Evolutionary conservation across 2,797 vertebrate species (phyloP).

Genomic region (Takifugu ocellatus): DNA sequence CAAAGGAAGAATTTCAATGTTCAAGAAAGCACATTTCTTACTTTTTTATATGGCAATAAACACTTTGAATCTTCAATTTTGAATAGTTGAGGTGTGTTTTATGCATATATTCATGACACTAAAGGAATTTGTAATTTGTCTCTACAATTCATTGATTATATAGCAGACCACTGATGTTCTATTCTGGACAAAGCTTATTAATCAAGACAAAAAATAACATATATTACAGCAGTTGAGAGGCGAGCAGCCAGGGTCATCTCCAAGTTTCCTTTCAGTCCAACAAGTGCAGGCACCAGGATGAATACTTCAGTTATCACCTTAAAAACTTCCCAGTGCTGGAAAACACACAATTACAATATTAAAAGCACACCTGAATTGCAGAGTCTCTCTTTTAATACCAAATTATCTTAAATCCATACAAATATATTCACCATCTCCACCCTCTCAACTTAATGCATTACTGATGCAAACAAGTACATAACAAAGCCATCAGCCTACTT

Average conservation of each 20-base stretch:
- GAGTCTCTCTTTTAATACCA: too few species aligned
- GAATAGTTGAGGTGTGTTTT: too few species aligned
- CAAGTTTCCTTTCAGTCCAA: slow-evolving; percentile 96
- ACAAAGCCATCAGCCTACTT: slow-evolving; percentile 56
- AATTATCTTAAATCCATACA: neutral
- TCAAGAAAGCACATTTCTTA: too few species aligned
- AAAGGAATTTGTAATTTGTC: too few species aligned
- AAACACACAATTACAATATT: slow-evolving; percentile 22
- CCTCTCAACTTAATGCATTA: slow-evolving; percentile 10
- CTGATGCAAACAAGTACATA: slow-evolving; percentile 37
- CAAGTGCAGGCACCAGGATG: slow-evolving; percentile 91
- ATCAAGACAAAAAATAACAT: neutral
- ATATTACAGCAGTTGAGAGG: slow-evolving; percentile 93
- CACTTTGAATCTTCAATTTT: too few species aligned
- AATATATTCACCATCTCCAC: slow-evolving; percentile 3
- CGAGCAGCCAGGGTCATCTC: slow-evolving; percentile 97
- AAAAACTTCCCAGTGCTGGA: slow-evolving; percentile 94
- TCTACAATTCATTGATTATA: too few species aligned
- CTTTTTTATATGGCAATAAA: too few species aligned
- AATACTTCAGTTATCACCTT: slow-evolving; percentile 88
- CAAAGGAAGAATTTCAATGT: too few species aligned
- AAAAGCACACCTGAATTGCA: neutral
- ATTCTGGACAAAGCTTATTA: neutral
- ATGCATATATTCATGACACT: too few species aligned
- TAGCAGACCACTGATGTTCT: neutral